These are phyloP conservation scores for Noctilio leporinus DNA, from an alignment of 2,113 vertebrate genomes.

Conservation along the genomic window DNA sequence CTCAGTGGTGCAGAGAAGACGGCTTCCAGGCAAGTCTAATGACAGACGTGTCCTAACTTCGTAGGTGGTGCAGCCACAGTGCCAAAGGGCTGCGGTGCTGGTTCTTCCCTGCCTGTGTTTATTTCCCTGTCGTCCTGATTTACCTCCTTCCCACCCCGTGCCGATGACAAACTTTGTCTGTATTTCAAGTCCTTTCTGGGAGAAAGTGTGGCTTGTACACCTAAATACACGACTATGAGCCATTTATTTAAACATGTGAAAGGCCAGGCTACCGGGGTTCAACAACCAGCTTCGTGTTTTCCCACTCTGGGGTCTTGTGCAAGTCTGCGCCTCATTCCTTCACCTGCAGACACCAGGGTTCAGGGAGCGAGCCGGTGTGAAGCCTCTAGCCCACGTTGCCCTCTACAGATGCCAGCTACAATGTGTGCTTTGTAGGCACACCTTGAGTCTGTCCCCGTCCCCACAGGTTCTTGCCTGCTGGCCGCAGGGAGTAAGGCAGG, in stretches of 20 bases:
- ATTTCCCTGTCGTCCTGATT: not conserved
- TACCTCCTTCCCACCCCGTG: not conserved
- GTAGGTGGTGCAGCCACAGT: fast-evolving
- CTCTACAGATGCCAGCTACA: fast-evolving
- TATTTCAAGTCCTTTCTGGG: not conserved
- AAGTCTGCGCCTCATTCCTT: not conserved
- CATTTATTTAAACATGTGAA: not conserved
- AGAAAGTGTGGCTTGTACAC: not conserved
- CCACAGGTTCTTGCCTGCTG: fast-evolving
- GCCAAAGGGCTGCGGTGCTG: fast-evolving
- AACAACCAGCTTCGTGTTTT: not conserved
- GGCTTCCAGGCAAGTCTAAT: not conserved
- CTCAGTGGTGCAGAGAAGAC: not conserved
- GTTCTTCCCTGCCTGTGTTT: not conserved
- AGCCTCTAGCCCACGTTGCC: fast-evolving
- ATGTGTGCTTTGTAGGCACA: not conserved
- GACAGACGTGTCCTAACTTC: not conserved
- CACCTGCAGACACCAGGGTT: not conserved
- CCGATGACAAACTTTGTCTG: not conserved
- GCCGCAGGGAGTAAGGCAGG: not conserved
- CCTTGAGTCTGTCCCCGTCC: not conserved
- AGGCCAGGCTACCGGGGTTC: not conserved
- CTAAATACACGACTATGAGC: not conserved
- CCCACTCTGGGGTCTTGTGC: not conserved
- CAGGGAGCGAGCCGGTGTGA: not conserved